phyloP scores from a whole-genome alignment of 2,113 vertebrate species.

The Mustela lutreola region DNA sequence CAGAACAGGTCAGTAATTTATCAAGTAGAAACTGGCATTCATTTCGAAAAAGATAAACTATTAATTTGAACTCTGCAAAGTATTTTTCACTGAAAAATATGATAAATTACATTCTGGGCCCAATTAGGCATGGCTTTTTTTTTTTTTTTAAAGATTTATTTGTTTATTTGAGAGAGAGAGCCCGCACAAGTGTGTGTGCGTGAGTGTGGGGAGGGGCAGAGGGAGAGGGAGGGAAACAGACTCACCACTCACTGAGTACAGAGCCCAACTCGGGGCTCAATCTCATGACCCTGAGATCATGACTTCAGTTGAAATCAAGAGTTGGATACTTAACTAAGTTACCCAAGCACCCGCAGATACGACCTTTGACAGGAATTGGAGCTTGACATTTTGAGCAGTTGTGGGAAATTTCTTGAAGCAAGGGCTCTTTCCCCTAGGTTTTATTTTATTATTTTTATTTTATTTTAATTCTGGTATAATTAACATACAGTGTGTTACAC shows the following conservation, averaged over 20 bases:
- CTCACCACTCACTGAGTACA: no score
- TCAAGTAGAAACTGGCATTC: not conserved
- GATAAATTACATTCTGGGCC: not conserved
- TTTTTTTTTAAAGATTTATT: not conserved
- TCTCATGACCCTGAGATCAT: no score
- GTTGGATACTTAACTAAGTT: not conserved
- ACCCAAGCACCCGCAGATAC: not conserved
- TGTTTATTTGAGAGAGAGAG: no score
- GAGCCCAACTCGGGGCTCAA: no score
- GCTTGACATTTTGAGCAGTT: not conserved
- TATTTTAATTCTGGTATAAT: no score
- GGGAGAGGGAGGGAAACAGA: no score
- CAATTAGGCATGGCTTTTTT: not conserved
- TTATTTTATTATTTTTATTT: not conserved
- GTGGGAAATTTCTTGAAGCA: not conserved
- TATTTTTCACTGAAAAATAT: not conserved
- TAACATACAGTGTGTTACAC: no score
- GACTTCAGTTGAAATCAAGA: not conserved
- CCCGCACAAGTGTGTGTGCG: no score
- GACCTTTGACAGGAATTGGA: not conserved
- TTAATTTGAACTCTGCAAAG: not conserved
- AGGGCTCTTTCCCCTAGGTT: not conserved
- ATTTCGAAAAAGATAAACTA: not conserved
- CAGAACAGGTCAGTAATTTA: not conserved
- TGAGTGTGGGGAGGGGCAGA: no score